Evolutionary conservation across 2,888 invertebrate genomes (phyloP).

Genomic region (Netelia fuscicornis): DNA sequence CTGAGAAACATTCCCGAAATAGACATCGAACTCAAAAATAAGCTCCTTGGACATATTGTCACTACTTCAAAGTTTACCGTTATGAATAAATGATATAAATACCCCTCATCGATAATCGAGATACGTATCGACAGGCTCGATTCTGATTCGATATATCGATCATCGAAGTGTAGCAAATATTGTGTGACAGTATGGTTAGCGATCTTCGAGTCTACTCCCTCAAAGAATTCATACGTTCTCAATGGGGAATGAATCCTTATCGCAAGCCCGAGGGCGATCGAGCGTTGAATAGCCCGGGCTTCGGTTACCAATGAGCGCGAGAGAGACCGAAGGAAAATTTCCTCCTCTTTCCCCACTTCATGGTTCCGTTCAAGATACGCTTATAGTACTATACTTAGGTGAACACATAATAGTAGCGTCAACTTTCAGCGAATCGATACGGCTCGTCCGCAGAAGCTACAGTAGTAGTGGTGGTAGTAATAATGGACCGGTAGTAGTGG

Average conservation of each 20-base stretch:
- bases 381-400: conserved; percentile 35
- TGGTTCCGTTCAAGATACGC: conserved; percentile 46
- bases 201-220: conserved; percentile 44
- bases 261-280: conserved; percentile 15
- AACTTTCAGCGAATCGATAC: conserved; percentile 67
- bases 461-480: conserved; percentile 18
- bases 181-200: conserved; percentile 41
- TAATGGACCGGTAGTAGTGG: conserved; percentile 46
- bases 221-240: conserved; percentile 52
- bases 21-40: too few species aligned
- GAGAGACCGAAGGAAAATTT: conserved; percentile 17
- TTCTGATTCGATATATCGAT: conserved; percentile 24
- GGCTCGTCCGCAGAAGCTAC: conserved; percentile 40
- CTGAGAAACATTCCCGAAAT: too few species aligned
- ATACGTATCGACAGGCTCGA: not conserved
- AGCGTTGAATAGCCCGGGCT: conserved; percentile 52
- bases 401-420: conserved; percentile 62
- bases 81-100: too few species aligned
- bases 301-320: conserved; percentile 25
- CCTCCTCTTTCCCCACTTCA: conserved; percentile 7
- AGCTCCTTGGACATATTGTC: too few species aligned
- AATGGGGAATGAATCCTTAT: conserved; percentile 61
- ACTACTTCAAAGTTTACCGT: too few species aligned
- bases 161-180: conserved; percentile 17
- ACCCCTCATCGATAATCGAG: not conserved